Evolutionary conservation across 2,888 invertebrate genomes (phyloP).

Genomic region (Sphinx pinastri): DNA sequence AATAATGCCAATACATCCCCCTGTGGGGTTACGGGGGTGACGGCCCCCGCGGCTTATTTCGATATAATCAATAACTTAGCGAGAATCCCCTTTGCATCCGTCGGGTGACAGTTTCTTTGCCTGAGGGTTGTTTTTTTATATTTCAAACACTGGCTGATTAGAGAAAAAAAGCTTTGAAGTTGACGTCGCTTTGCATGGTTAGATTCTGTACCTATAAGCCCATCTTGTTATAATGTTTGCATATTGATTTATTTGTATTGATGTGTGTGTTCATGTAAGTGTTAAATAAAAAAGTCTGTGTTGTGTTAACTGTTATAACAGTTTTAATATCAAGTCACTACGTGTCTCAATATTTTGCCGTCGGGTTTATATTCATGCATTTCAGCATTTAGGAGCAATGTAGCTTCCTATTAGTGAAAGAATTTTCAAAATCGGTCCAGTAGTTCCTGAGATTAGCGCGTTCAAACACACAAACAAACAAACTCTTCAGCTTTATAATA

Average conservation of each 20-base stretch:
- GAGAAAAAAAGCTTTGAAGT: constrained; percentile 73
- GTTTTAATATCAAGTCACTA: too few relatives aligned
- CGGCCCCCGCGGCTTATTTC: constrained; percentile 79
- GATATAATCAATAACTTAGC: constrained; percentile 85
- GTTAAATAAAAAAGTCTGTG: background rate
- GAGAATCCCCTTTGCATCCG: constrained; percentile 83
- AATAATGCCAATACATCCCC: constrained; percentile 82
- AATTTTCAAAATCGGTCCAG: too few relatives aligned
- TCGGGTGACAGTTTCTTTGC: constrained; percentile 80
- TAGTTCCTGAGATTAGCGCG: too few relatives aligned
- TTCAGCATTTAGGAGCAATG: too few relatives aligned
- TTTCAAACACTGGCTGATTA: constrained; percentile 81
- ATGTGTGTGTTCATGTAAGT: constrained; percentile 37
- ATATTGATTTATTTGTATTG: constrained; percentile 56
- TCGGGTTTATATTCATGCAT: too few relatives aligned
- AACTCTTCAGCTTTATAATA: too few relatives aligned
- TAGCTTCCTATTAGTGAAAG: too few relatives aligned
- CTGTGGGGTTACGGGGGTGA: constrained; percentile 62
- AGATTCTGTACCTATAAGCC: constrained; percentile 54
- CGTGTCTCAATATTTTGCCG: too few relatives aligned
- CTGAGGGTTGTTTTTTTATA: constrained; percentile 68
- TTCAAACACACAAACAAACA: too few relatives aligned
- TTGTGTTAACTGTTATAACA: background rate
- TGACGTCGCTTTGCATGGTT: constrained; percentile 68
- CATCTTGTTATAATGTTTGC: constrained; percentile 69